These are phyloP conservation scores for Pelecanoides urinatrix DNA, from an alignment of 2,113 vertebrate species.

Conservation along the genomic window DNA sequence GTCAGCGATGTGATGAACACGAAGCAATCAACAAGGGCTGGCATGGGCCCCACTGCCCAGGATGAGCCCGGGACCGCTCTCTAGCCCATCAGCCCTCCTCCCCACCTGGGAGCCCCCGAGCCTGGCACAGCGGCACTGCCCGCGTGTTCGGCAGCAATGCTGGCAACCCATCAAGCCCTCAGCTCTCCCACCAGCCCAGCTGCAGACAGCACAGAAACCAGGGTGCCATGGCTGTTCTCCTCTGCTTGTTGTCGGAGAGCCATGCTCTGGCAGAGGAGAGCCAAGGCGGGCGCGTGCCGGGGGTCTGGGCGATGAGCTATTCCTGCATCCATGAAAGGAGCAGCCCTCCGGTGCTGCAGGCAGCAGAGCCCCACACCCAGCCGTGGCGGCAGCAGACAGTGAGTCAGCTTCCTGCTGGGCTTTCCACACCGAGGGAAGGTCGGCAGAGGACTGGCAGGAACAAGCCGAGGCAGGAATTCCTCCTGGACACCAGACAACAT, in stretches of 20 bases:
- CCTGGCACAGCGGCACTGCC: neutral
- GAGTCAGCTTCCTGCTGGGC: slow-evolving; percentile 62
- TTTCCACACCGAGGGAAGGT: neutral
- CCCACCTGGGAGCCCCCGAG: accelerated
- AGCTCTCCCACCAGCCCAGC: neutral
- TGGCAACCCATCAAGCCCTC: accelerated
- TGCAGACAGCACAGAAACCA: neutral
- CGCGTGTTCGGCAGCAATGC: accelerated
- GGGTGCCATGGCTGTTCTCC: neutral
- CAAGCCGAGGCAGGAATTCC: slow-evolving; percentile 39
- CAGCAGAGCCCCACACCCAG: neutral
- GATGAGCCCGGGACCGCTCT: neutral
- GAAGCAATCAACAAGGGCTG: neutral
- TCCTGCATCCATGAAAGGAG: neutral
- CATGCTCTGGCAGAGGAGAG: neutral
- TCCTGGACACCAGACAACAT: slow-evolving; percentile 43
- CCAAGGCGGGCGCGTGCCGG: neutral
- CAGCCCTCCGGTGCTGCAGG: neutral
- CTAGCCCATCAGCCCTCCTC: neutral
- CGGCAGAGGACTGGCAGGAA: slow-evolving; percentile 8
- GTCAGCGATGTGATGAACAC: accelerated
- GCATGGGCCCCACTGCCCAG: neutral
- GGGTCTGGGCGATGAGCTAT: neutral
- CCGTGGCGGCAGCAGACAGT: neutral
- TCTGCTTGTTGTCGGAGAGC: neutral